Evolutionary conservation across 2,113 vertebrate species (phyloP).

Genomic region (Chroicocephalus ridibundus): DNA sequence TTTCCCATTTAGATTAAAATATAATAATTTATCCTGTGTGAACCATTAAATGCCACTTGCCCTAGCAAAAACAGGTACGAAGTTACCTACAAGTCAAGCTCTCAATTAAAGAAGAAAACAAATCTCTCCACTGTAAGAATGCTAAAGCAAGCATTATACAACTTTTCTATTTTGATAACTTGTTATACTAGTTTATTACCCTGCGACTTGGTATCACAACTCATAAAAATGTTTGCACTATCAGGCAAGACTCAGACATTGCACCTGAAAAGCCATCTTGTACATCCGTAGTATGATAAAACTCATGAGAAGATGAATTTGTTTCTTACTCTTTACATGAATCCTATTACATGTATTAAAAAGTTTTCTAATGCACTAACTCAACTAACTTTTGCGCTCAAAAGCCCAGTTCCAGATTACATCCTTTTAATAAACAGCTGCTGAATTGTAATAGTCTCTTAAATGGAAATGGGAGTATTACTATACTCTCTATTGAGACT

Average conservation of each 20-base stretch:
- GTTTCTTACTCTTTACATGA: too few relatives aligned
- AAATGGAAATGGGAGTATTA: fast-evolving
- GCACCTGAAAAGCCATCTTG: background rate
- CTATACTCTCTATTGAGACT: fast-evolving
- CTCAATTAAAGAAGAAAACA: background rate
- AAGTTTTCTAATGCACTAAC: background rate
- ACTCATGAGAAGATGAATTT: fast-evolving
- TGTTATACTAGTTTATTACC: fast-evolving
- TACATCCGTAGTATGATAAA: background rate
- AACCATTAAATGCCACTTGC: background rate
- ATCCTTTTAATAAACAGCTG: fast-evolving
- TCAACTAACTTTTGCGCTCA: background rate
- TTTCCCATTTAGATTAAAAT: background rate
- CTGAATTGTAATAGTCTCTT: fast-evolving
- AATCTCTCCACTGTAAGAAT: fast-evolving
- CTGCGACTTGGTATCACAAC: too few relatives aligned
- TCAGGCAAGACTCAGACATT: background rate
- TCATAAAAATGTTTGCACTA: background rate
- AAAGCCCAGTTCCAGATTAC: background rate
- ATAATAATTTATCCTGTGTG: background rate
- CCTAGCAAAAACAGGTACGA: background rate
- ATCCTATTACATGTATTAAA: fast-evolving
- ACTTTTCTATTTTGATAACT: fast-evolving
- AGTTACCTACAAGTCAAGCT: background rate
- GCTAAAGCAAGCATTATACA: fast-evolving